Percentiles rank a stretch among this genome's conserved stretches.
Conservation (phyloP, 2,888 invertebrate genomes). For the Megalurothrips usitatus region DNA sequence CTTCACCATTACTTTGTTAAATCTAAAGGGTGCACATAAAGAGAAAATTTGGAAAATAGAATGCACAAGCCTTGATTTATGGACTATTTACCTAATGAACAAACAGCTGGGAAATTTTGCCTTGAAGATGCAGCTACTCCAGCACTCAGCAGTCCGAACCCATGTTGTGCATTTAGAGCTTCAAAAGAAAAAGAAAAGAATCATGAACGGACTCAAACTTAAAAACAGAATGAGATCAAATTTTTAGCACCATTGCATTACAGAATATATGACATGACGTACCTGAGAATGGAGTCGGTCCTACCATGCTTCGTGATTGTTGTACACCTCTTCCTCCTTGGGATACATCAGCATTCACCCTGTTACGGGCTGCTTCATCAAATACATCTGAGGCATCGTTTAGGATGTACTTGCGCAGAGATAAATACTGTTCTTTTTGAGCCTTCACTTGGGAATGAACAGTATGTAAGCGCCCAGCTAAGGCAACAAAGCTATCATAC, state of each 20-base stretch:
- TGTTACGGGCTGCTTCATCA: conserved; percentile 48
- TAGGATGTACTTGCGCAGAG: conserved; percentile 69
- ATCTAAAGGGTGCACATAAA: too few species aligned
- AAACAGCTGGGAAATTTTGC: neutral
- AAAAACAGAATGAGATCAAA: neutral
- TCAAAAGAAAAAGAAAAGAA: neutral
- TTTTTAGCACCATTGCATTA: neutral
- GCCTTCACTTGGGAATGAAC: conserved; percentile 69
- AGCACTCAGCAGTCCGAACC: neutral
- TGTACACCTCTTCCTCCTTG: conserved; percentile 34
- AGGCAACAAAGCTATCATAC: conserved; percentile 78
- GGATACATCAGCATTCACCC: conserved; percentile 40
- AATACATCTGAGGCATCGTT: conserved; percentile 77
- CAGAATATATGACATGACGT: neutral
- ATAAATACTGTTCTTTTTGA: conserved; percentile 81
- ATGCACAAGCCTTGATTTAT: too few species aligned
- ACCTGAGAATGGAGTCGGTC: conserved; percentile 59
- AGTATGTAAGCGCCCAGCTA: conserved; percentile 81
- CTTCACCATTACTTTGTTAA: too few species aligned
- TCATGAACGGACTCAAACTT: neutral
- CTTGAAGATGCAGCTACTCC: neutral
- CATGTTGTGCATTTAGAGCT: conserved; percentile 15
- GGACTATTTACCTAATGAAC: neutral
- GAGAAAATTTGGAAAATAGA: too few species aligned
- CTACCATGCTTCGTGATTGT: conserved; percentile 50